Evolutionary conservation across 2,888 invertebrate genomes (phyloP).

Genomic region (Nomada ruficornis): DNA sequence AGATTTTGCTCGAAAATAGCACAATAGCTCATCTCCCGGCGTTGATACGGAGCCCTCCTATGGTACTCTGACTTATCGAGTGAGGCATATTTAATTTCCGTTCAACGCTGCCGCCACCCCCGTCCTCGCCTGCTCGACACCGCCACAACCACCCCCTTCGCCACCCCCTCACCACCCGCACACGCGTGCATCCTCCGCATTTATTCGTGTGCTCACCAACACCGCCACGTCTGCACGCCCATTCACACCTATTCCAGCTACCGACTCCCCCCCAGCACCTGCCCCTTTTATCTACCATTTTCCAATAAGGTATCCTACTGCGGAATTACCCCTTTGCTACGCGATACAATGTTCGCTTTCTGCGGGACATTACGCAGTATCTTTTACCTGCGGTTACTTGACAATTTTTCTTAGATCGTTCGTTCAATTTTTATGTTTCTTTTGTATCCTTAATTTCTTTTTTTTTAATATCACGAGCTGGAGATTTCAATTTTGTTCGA

Average conservation of each 20-base stretch:
- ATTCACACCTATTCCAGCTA: conserved; percentile 53
- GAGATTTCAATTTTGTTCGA: too few species aligned
- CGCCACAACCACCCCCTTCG: conserved; percentile 45
- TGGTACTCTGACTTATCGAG: conserved; percentile 83
- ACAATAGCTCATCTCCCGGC: conserved; percentile 83
- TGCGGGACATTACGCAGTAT: conserved; percentile 75
- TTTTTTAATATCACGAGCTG: too few species aligned
- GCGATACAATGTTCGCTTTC: conserved; percentile 77
- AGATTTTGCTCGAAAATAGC: conserved; percentile 82
- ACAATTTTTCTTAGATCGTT: conserved; percentile 33
- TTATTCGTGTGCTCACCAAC: conserved; percentile 33
- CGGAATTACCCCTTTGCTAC: conserved; percentile 80
- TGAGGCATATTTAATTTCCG: conserved; percentile 85
- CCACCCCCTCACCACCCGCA: conserved; percentile 46
- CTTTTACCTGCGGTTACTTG: conserved; percentile 63
- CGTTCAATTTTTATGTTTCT: not conserved
- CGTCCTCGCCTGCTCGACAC: conserved; percentile 14
- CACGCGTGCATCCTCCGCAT: conserved; percentile 31
- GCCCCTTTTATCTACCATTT: conserved; percentile 82
- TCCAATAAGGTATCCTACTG: conserved; percentile 82
- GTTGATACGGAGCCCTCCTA: conserved; percentile 80
- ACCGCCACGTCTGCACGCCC: conserved; percentile 44
- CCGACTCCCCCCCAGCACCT: conserved; percentile 18
- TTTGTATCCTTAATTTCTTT: not conserved
- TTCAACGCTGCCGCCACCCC: conserved; percentile 76